These are phyloP conservation scores for Amphimallon solstitiale DNA, from an alignment of 2,888 invertebrate genomes.

Conservation along the genomic window DNA sequence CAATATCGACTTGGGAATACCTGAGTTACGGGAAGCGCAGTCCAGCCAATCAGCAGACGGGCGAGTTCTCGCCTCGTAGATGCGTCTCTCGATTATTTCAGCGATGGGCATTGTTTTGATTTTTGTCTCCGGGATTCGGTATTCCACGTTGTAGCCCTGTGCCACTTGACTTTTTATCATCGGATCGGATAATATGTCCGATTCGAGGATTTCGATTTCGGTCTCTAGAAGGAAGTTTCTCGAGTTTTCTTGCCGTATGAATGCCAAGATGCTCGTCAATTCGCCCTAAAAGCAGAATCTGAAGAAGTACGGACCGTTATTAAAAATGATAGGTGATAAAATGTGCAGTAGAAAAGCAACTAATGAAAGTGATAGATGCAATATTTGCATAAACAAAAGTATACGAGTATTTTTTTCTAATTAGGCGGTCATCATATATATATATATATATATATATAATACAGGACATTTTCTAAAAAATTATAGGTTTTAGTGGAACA, in stretches of 20 bases:
- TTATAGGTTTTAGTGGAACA: no score
- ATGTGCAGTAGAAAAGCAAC: no score
- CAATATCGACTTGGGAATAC: constrained; percentile 64
- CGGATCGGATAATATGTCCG: constrained; percentile 57
- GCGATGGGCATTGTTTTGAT: constrained; percentile 60
- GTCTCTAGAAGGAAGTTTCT: constrained; percentile 48
- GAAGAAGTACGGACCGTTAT: no score
- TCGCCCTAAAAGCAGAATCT: constrained; percentile 34
- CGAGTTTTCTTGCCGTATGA: constrained; percentile 45
- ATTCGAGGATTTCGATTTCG: constrained; percentile 54
- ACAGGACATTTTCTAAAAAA: no score
- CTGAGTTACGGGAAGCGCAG: constrained; percentile 63
- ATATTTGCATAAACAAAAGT: no score
- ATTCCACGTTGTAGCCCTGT: constrained; percentile 55
- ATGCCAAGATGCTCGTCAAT: constrained; percentile 39
- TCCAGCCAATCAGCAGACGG: constrained; percentile 56
- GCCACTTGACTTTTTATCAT: constrained; percentile 57
- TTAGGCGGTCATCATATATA: no score
- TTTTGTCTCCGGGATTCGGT: constrained; percentile 60
- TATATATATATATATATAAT: no score
- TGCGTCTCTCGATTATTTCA: constrained; percentile 39
- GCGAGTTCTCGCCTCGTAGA: constrained; percentile 7
- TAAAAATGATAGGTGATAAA: no score
- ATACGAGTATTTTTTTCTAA: no score
- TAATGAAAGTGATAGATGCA: no score